Evolutionary conservation across 2,797 vertebrate genomes (phyloP), one percentile per base, ranked within the genome.

Genomic region (Oreonectes daqikongensis): DNA sequence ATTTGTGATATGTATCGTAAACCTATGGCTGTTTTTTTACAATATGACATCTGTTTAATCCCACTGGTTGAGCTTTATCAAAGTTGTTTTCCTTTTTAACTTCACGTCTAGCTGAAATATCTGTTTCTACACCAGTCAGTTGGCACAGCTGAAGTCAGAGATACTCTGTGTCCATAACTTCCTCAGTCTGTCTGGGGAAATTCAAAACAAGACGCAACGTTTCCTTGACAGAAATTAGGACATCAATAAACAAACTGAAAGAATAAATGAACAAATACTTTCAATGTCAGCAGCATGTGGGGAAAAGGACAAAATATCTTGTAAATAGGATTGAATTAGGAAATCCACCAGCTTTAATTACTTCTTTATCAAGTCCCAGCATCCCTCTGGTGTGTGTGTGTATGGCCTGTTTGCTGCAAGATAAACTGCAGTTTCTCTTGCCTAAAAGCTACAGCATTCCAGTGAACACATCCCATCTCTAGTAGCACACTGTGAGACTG

Each of bases 331-430:
- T 83, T 80, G 77, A 72, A 79, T 77, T 35, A 77, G 70, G 63
- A 48, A 81, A 86, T 84, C 83, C 79, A 44, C 72, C 74, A 70
- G 66, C 59, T 82, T 84, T 86, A 87, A 87, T 87, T 87, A 68
- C 79, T 81, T 85, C 84, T 87, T 87, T 87, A 87, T 89, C 85
- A 81, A 83, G 38, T 63, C 57, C 35, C 26, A 72, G 69, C 85
- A 88, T 81, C 73, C 84, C 74, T n/a, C 30, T 4, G 63, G 70
- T 65, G 22, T 75, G 70, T 60, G 67, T 28, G 8, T 32, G 55
- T 24, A 17, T 65, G 61, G 70, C 38, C 78, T 84, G 82, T 78
- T 80, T 70, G 24, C 61, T 52, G 55, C 61, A 69, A 84, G 77
- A 85, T 83, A 83, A 84, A 81, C 74, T 74, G 30, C 30, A 67